These are phyloP conservation scores for Anolis carolinensis DNA, from an alignment of 2,113 vertebrate genomes.

Conservation along the genomic window DNA sequence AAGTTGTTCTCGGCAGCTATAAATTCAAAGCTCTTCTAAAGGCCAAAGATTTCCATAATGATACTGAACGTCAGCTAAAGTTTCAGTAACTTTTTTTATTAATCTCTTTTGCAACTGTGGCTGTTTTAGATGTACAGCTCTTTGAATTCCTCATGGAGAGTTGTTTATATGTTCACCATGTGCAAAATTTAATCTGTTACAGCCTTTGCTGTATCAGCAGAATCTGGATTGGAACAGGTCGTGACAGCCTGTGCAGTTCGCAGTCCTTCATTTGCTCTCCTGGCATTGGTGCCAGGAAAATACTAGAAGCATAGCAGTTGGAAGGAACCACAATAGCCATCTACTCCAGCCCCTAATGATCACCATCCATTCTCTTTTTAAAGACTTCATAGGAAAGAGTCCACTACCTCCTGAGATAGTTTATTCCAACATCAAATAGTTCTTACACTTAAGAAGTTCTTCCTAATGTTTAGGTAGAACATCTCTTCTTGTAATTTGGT, in stretches of 20 bases:
- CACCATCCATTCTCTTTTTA: too few relatives aligned
- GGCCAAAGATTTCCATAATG: neutral
- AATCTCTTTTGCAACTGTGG: neutral
- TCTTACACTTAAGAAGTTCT: too few relatives aligned
- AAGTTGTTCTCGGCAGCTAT: slow-evolving; percentile 8
- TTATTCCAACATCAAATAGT: too few relatives aligned
- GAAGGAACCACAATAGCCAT: too few relatives aligned
- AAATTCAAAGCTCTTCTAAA: slow-evolving; percentile 13
- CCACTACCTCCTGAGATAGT: too few relatives aligned
- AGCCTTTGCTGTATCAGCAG: neutral
- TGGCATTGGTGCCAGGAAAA: neutral
- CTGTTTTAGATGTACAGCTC: neutral
- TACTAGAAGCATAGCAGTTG: too few relatives aligned
- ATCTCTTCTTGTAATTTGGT: too few relatives aligned
- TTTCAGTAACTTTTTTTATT: neutral
- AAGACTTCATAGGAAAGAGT: too few relatives aligned
- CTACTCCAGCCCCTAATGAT: too few relatives aligned
- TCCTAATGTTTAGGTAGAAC: too few relatives aligned
- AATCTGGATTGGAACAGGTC: neutral
- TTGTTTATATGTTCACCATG: neutral
- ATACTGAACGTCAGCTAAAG: neutral
- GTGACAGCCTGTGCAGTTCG: neutral
- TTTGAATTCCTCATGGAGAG: neutral
- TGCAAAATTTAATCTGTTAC: neutral
- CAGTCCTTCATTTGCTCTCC: neutral